phyloP scores from a whole-genome alignment of 2,797 vertebrate species.

The Ceyx erithaca region DNA sequence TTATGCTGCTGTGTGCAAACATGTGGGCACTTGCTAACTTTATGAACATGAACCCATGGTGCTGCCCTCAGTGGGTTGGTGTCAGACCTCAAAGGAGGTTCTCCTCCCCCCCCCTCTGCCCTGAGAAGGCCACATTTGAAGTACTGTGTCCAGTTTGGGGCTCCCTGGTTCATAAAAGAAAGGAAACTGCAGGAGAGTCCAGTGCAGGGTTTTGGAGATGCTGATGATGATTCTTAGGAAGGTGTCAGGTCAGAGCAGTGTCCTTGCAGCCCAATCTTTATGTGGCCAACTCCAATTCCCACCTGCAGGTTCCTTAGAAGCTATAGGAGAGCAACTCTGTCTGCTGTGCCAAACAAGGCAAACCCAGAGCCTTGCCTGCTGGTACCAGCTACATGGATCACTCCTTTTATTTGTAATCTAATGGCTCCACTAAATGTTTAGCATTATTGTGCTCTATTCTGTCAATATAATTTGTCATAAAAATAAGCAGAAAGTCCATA shows the following conservation, averaged over 20 bases:
- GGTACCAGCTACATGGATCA: not conserved
- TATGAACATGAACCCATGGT: not conserved
- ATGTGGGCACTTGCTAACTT: not conserved
- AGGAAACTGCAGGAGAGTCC: not conserved
- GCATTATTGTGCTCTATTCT: not conserved
- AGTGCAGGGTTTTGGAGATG: not conserved
- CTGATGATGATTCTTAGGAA: not conserved
- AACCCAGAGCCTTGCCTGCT: not conserved
- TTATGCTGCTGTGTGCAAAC: not conserved
- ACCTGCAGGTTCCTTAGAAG: not conserved
- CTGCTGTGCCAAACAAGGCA: not conserved
- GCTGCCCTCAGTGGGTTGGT: not conserved
- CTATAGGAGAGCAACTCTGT: not conserved
- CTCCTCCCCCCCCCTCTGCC: not conserved
- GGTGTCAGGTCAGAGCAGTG: not conserved
- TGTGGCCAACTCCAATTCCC: not conserved
- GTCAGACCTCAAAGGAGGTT: not conserved
- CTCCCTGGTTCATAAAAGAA: not conserved
- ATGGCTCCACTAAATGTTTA: not conserved
- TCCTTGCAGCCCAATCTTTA: not conserved
- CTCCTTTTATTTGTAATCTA: not conserved
- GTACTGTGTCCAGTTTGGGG: not conserved
- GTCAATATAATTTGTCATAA: not conserved
- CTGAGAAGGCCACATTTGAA: not conserved
- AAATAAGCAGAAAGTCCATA: not conserved